Conservation (phyloP, 2,797 vertebrate species). For the Distichodus sexfasciatus region DNA sequence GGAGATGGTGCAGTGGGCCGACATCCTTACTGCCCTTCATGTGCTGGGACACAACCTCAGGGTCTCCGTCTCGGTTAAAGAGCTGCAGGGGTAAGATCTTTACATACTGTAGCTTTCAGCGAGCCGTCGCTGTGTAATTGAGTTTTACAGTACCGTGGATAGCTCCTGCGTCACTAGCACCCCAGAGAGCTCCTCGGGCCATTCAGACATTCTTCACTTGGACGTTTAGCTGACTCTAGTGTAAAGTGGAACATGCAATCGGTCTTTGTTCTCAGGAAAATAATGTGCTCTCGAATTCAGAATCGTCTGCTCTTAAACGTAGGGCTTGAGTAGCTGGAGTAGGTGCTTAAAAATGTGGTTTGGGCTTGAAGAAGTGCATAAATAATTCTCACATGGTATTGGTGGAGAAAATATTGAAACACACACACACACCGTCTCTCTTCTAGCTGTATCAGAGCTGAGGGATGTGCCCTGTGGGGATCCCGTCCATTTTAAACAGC, state of each 20-base stretch:
- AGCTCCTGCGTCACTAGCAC: background rate
- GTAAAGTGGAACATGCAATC: too few species aligned
- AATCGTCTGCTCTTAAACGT: background rate
- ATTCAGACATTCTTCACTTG: background rate
- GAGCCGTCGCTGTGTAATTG: background rate
- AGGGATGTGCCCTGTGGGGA: background rate
- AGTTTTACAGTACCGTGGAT: background rate
- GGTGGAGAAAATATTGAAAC: background rate
- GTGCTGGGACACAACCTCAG: too few species aligned
- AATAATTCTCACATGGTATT: too few species aligned
- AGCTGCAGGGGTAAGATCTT: too few species aligned
- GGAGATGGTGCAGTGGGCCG: too few species aligned
- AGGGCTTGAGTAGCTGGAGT: too few species aligned
- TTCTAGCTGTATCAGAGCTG: background rate
- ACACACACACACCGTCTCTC: background rate
- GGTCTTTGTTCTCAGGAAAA: background rate
- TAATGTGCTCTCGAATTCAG: background rate
- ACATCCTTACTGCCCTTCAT: too few species aligned
- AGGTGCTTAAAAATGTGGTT: too few species aligned
- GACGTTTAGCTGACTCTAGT: too few species aligned
- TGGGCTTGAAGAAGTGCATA: too few species aligned
- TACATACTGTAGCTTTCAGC: background rate
- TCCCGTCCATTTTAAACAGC: background rate
- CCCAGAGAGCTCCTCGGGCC: background rate
- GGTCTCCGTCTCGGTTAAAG: too few species aligned